These are phyloP conservation scores for Piscicola geometra DNA, from an alignment of 2,888 invertebrate genomes.

Conservation along the genomic window DNA sequence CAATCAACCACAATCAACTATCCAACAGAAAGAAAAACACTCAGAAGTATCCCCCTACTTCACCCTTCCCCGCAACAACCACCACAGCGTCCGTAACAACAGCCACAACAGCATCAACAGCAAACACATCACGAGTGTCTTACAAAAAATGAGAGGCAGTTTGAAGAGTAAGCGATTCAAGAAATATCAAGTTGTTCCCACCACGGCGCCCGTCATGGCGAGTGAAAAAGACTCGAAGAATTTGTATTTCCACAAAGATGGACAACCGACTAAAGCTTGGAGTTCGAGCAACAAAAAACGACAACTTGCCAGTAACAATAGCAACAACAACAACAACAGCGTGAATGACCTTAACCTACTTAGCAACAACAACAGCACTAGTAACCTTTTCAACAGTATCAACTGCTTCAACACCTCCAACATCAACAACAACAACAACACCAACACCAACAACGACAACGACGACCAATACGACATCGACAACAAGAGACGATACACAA, in stretches of 20 bases:
- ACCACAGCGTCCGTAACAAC: background rate
- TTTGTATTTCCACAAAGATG: background rate
- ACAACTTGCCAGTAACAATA: too few relatives aligned
- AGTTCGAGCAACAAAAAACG: too few relatives aligned
- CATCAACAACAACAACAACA: background rate
- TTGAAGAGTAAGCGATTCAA: background rate
- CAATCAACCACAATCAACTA: too few relatives aligned
- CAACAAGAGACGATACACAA: too few relatives aligned
- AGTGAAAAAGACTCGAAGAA: background rate
- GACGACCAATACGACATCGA: too few relatives aligned
- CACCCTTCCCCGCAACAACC: background rate
- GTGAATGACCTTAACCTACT: too few relatives aligned
- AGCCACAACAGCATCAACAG: background rate
- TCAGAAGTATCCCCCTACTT: conserved; percentile 14
- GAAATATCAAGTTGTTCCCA: background rate
- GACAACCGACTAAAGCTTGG: background rate
- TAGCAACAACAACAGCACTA: too few relatives aligned
- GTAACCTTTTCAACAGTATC: too few relatives aligned
- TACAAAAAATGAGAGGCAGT: background rate
- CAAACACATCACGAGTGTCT: background rate
- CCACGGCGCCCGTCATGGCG: background rate
- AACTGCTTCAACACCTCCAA: too few relatives aligned
- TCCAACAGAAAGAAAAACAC: background rate
- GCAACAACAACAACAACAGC: too few relatives aligned
- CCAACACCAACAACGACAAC: background rate